A percentile compares a stretch with the other conserved stretches of the same genome.
Conservation (phyloP, 2,113 vertebrate genomes). For the Solea senegalensis region DNA sequence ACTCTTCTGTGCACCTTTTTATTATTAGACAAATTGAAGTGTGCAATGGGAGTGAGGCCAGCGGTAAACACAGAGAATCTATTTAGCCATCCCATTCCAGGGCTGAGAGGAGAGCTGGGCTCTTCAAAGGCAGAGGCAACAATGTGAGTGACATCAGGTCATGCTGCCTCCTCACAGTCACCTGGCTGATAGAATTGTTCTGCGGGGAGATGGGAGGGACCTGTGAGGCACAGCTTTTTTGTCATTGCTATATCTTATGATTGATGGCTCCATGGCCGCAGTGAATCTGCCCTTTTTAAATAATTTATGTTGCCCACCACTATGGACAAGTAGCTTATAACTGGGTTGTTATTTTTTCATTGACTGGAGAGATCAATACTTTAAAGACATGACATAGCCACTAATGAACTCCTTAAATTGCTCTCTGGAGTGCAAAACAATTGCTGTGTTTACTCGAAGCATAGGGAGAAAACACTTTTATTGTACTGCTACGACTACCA, state of each 20-base stretch:
- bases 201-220: slow-evolving; percentile 88
- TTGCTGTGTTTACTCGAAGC: slow-evolving; percentile 67
- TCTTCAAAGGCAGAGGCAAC: slow-evolving; percentile 96
- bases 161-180: slow-evolving; percentile 89
- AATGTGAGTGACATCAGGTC: slow-evolving; percentile 97
- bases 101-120: slow-evolving; percentile 87
- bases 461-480: slow-evolving; percentile 64
- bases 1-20: slow-evolving; percentile 88
- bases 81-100: slow-evolving; percentile 94
- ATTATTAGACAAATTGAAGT: slow-evolving; percentile 98
- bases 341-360: slow-evolving; percentile 98
- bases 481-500: slow-evolving; percentile 35
- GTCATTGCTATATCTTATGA: slow-evolving; percentile 97
- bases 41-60: slow-evolving; percentile 86
- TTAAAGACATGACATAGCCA: slow-evolving; percentile 91
- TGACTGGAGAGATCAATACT: slow-evolving; percentile 94
- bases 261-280: slow-evolving; percentile 99
- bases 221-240: slow-evolving; percentile 93
- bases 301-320: slow-evolving; percentile 99
- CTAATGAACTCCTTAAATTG: slow-evolving; percentile 85
- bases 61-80: slow-evolving; percentile 91
- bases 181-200: slow-evolving; percentile 98
- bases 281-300: slow-evolving; percentile 99
- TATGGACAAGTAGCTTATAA: slow-evolving; percentile 97
- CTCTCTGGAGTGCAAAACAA: slow-evolving; percentile 80